Percentiles rank a stretch among this genome's conserved stretches.
phyloP scores from a whole-genome alignment of 2,888 invertebrate species.

The Pseudanteris insignis region DNA sequence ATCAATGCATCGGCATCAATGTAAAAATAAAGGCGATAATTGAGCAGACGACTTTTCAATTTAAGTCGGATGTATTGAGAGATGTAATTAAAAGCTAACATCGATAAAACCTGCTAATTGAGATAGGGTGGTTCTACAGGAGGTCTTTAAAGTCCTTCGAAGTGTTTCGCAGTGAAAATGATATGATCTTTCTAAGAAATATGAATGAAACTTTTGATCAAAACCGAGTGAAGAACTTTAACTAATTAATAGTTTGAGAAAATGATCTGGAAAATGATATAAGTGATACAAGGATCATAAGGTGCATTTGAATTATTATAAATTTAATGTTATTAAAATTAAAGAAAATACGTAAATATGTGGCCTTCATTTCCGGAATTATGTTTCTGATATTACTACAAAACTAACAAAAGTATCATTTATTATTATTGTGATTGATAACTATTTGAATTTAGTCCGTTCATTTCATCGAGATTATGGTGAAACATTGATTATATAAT shows the following conservation, averaged over 20 bases:
- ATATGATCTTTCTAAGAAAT: slow-evolving; percentile 37
- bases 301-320: no score
- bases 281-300: no score
- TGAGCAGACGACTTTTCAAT: slow-evolving; percentile 61
- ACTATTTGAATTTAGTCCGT: no score
- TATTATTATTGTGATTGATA: no score
- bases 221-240: slow-evolving; percentile 17
- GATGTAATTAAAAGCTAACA: slow-evolving; percentile 60
- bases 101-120: slow-evolving; percentile 55
- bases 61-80: slow-evolving; percentile 61
- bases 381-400: no score
- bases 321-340: no score
- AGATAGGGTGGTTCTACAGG: slow-evolving; percentile 44
- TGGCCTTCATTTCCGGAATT: no score
- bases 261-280: no score
- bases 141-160: slow-evolving; percentile 37
- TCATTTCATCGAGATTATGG: no score
- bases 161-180: slow-evolving; percentile 28
- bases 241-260: slow-evolving; percentile 33
- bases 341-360: no score
- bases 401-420: no score
- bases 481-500: no score
- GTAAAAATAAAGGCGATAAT: slow-evolving; percentile 57
- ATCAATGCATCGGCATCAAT: slow-evolving; percentile 47
- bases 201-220: slow-evolving; percentile 31